Base-by-base conservation (phyloP, 2,113 vertebrate species). In the Cyanocitta stelleri region DNA sequence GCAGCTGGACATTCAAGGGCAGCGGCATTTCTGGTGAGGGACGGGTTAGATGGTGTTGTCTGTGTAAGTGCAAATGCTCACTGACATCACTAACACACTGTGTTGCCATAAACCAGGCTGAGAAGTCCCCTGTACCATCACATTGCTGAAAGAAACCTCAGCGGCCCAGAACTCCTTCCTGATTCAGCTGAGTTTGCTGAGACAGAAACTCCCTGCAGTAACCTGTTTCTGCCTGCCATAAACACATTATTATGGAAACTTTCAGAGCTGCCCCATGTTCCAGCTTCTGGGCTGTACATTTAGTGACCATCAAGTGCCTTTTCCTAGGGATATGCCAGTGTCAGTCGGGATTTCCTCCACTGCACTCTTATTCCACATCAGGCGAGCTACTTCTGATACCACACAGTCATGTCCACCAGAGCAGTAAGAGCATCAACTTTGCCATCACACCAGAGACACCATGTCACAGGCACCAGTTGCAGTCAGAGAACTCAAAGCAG, bases 281-380 rank as follows among this genome's bases (percentile, higher is more conserved):
- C 74, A 66, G 10, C 30, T 72, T 68, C 74, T 79, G 63, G 15
- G 12, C 39, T 75, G 66, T 32, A 21, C 21, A 3, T 51, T 66
- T n/a, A 49, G 19, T 69, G 67, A 58, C 39, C 20, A 7, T 41
- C 46, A 27, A 0, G 0, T 4, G 5, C n/a, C 33, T 81, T 79
- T 77, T 67, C 8, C 62, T 48, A n/a, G 67, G 5, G 5, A 16
- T 48, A 14, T 6, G 17, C 30, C 16, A 26, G 5, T 32, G n/a
- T 64, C 48, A 68, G 41, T 48, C 16, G 16, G 19, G 11, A 18
- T 66, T 87, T 87, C 21, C 48, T 85, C 48, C 55, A 23, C 52
- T 39, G 35, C 44, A 17, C 22, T 54, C 11, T 59, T 63, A 35
- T 51, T 27, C 52, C 20, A 33, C 61, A 6, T 62, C 32, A 35